A percentile compares a stretch with the other conserved stretches of the same genome.
phyloP scores from a whole-genome alignment of 2,797 vertebrate species.

The Thalassophryne amazonica region DNA sequence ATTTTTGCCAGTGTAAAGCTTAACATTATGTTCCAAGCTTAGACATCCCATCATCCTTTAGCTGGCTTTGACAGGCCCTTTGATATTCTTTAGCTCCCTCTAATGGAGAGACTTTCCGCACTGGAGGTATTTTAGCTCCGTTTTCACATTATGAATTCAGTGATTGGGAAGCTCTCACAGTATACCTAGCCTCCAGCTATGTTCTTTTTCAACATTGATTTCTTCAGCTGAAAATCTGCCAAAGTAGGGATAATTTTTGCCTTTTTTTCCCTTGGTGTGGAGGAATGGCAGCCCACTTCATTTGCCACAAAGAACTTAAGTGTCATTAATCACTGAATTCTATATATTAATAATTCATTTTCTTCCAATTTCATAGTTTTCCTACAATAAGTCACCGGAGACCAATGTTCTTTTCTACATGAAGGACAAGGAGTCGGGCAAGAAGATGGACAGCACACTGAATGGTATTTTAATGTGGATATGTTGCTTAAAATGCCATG shows the following conservation, averaged over 20 bases:
- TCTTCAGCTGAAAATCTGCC: slow-evolving; percentile 63
- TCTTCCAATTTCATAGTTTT: slow-evolving; percentile 78
- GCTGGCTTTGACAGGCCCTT: slow-evolving; percentile 19
- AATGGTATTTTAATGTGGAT: slow-evolving; percentile 77
- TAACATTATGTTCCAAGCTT: slow-evolving; percentile 18
- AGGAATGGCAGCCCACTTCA: slow-evolving; percentile 53
- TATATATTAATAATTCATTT: slow-evolving; percentile 65
- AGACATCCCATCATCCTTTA: slow-evolving; percentile 20
- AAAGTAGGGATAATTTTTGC: slow-evolving; percentile 45
- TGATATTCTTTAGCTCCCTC: slow-evolving; percentile 73
- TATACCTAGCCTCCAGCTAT: slow-evolving; percentile 59
- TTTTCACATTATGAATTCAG: slow-evolving; percentile 39
- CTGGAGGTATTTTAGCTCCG: slow-evolving; percentile 35
- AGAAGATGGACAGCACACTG: slow-evolving; percentile 93
- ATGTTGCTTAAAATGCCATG: slow-evolving; percentile 29
- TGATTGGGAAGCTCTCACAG: slow-evolving; percentile 58
- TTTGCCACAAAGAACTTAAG: slow-evolving; percentile 53
- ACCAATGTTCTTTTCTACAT: slow-evolving; percentile 86
- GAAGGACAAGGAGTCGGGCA: slow-evolving; percentile 77
- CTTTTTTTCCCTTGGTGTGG: slow-evolving; percentile 24
- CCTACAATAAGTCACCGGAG: slow-evolving; percentile 85
- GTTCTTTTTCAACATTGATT: slow-evolving; percentile 69
- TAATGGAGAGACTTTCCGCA: slow-evolving; percentile 59
- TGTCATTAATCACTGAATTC: slow-evolving; percentile 65
- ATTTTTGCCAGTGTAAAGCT: neutral